Conservation (phyloP, 2,113 vertebrate species). For the Atractosteus spatula region DNA sequence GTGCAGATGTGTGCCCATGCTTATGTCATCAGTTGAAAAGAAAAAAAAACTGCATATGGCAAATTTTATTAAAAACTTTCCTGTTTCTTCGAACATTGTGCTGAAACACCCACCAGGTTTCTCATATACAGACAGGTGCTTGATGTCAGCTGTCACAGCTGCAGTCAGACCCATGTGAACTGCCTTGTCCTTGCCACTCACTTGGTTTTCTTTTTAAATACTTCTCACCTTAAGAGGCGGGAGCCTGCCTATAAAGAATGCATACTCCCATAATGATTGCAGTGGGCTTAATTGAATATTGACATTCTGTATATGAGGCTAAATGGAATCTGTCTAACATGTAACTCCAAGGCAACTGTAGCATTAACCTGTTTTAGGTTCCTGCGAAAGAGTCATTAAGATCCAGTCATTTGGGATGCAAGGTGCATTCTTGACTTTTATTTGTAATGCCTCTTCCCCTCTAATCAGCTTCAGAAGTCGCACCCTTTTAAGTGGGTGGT, state of each 20-base stretch:
- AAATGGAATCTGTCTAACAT: constrained; percentile 47
- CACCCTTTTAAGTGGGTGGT: constrained; percentile 2
- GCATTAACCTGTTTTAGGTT: constrained; percentile 36
- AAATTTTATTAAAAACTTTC: too few species aligned
- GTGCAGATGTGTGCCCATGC: too few species aligned
- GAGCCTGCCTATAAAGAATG: constrained; percentile 38
- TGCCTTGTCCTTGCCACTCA: background rate
- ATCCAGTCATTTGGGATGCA: constrained; percentile 42
- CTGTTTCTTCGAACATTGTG: too few species aligned
- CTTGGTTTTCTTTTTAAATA: background rate
- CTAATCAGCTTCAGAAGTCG: background rate
- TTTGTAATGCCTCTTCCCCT: constrained; percentile 7
- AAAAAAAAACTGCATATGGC: too few species aligned
- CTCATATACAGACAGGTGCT: background rate
- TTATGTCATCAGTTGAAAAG: too few species aligned
- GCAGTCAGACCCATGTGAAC: too few species aligned
- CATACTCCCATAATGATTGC: constrained; percentile 50
- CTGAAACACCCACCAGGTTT: too few species aligned
- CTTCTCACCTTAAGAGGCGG: background rate
- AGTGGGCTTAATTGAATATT: constrained; percentile 65
- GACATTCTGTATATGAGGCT: constrained; percentile 50
- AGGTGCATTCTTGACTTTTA: constrained; percentile 19
- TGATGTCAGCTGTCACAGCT: background rate
- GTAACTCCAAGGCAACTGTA: constrained; percentile 26
- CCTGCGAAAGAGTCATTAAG: constrained; percentile 28